phyloP scores from a whole-genome alignment of 2,888 invertebrate species.

The Glaucopsyche alexis region DNA sequence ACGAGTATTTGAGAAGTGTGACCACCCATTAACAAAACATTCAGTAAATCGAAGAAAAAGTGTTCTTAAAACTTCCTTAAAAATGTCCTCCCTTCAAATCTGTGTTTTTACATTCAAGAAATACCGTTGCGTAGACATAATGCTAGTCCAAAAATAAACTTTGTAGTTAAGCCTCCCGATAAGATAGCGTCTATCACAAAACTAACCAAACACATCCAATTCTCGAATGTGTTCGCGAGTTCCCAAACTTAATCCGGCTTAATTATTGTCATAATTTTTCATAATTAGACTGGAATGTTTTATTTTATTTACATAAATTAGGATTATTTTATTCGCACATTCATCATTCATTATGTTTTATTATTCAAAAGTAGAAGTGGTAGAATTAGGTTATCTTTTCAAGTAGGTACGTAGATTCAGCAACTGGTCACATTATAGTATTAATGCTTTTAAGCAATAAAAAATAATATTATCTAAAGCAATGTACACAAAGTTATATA shows the following conservation, averaged over 20 bases:
- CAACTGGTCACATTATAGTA: too few species aligned
- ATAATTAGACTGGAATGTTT: neutral
- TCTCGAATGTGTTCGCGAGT: neutral
- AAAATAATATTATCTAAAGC: too few species aligned
- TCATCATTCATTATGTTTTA: neutral
- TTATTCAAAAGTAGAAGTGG: too few species aligned
- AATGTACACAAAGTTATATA: too few species aligned
- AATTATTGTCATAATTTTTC: neutral
- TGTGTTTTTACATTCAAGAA: neutral
- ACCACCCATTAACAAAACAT: too few species aligned
- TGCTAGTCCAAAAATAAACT: neutral
- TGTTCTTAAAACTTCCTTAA: too few species aligned
- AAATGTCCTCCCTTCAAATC: neutral
- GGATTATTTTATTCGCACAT: neutral
- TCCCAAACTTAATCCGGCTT: neutral
- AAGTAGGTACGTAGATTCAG: too few species aligned
- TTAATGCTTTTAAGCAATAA: too few species aligned
- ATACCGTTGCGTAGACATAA: neutral
- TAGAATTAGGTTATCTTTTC: too few species aligned
- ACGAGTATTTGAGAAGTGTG: too few species aligned
- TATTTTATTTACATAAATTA: neutral
- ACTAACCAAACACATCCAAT: conserved; percentile 1
- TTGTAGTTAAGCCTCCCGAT: neutral
- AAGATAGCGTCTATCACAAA: conserved; percentile 1
- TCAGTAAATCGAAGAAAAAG: too few species aligned